These are phyloP conservation scores for Ochlodes sylvanus DNA, from an alignment of 2,888 invertebrate species.

Conservation along the genomic window DNA sequence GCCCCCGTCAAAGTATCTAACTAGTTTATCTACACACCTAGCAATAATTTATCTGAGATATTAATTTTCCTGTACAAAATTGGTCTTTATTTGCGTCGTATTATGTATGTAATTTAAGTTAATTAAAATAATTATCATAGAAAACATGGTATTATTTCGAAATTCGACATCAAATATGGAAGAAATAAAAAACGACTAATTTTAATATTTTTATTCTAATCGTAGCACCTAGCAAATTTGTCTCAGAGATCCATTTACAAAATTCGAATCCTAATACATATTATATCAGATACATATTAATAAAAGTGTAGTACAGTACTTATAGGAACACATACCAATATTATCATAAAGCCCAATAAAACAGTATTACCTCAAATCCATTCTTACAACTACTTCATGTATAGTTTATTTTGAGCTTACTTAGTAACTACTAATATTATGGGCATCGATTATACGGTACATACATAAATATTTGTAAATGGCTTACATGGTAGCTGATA, in stretches of 20 bases:
- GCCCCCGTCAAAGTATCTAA: constrained; percentile 83
- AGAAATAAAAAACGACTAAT: constrained; percentile 34
- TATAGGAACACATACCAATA: constrained; percentile 52
- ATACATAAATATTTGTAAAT: not conserved
- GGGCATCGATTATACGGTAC: not conserved
- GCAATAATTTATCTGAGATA: constrained; percentile 15
- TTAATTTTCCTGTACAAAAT: constrained; percentile 20
- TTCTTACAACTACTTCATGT: not conserved
- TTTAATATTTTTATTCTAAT: constrained; percentile 72
- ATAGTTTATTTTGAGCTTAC: not conserved
- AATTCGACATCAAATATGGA: not conserved
- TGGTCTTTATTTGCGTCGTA: constrained; percentile 30
- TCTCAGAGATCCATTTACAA: constrained; percentile 66
- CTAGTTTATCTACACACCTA: constrained; percentile 40
- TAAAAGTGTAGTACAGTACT: constrained; percentile 33
- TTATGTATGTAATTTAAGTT: constrained; percentile 21
- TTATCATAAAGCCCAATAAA: constrained; percentile 9
- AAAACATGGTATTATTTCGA: not conserved
- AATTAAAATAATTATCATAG: not conserved
- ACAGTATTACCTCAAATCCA: not conserved
- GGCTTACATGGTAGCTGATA: not conserved
- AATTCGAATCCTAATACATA: constrained; percentile 39
- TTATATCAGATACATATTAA: constrained; percentile 34
- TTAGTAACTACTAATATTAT: not conserved
- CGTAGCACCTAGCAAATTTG: constrained; percentile 78